Percentiles rank a stretch among this genome's conserved stretches.
Evolutionary conservation across 2,888 invertebrate genomes (phyloP).

Genomic region (Amaurobius ferox): DNA sequence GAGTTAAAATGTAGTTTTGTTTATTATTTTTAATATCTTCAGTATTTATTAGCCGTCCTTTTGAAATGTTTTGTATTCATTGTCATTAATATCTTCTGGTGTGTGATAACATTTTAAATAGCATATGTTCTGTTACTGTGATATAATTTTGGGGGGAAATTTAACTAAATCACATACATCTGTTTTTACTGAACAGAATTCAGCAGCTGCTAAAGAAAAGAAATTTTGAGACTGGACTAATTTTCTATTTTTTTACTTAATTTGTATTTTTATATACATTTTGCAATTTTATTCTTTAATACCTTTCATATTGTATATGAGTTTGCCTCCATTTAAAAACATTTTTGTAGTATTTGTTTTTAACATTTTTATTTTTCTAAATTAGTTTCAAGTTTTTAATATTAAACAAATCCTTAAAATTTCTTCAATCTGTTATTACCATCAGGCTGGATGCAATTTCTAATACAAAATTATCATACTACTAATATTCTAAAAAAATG

Average conservation of each 20-base stretch:
- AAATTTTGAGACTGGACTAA: not conserved
- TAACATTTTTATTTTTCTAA: too few relatives aligned
- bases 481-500: too few relatives aligned
- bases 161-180: not conserved
- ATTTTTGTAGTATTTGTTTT: too few relatives aligned
- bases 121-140: constrained; percentile 29
- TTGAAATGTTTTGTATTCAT: constrained; percentile 25
- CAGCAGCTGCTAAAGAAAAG: not conserved
- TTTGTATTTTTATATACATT: constrained; percentile 7
- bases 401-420: too few relatives aligned
- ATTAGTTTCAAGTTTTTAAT: too few relatives aligned
- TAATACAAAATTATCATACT: too few relatives aligned
- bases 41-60: constrained; percentile 57
- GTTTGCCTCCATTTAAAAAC: not conserved
- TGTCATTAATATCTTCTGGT: constrained; percentile 21
- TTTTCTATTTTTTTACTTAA: not conserved
- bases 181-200: not conserved
- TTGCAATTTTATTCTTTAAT: constrained; percentile 2
- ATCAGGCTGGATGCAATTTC: too few relatives aligned
- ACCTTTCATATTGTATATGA: not conserved
- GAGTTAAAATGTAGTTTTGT: not conserved
- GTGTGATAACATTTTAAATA: constrained; percentile 7
- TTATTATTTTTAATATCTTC: constrained; percentile 7
- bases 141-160: constrained; percentile 4
- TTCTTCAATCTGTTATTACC: too few relatives aligned